These are phyloP conservation scores for Papio anubis DNA, from an alignment of 2,113 vertebrate genomes.

Conservation along the genomic window DNA sequence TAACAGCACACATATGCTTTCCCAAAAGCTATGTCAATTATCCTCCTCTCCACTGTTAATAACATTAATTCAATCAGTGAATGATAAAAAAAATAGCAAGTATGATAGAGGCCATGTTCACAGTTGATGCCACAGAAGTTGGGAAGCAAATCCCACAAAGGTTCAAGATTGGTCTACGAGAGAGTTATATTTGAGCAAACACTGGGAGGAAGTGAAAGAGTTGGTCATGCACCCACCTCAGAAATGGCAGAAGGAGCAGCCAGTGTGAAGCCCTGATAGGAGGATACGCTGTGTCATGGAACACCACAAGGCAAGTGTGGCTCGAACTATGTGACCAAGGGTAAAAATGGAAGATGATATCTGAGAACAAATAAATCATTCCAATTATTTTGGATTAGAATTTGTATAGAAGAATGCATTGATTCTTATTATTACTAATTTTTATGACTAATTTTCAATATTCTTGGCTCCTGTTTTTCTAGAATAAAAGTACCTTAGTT, in stretches of 20 bases:
- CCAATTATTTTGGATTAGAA: background rate
- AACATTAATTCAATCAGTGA: background rate
- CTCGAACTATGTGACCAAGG: background rate
- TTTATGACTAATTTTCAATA: too few relatives aligned
- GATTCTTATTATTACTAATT: too few relatives aligned
- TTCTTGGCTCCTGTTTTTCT: too few relatives aligned
- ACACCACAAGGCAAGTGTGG: background rate
- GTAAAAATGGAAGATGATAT: background rate
- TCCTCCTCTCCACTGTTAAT: background rate
- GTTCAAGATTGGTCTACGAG: background rate
- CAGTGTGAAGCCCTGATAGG: background rate
- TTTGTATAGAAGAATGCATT: background rate
- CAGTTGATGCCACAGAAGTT: background rate
- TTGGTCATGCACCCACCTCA: background rate
- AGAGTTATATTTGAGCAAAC: background rate
- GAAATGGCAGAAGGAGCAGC: background rate
- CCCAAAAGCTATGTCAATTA: background rate
- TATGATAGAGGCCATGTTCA: background rate
- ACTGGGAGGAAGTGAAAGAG: background rate
- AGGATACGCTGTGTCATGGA: background rate
- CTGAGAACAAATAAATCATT: background rate
- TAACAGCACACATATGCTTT: too few relatives aligned
- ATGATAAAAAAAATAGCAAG: background rate
- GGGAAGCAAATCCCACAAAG: background rate
- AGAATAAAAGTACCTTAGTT: too few relatives aligned